phyloP scores from a whole-genome alignment of 1,140 invertebrate genomes.

The Sitophilus oryzae region DNA sequence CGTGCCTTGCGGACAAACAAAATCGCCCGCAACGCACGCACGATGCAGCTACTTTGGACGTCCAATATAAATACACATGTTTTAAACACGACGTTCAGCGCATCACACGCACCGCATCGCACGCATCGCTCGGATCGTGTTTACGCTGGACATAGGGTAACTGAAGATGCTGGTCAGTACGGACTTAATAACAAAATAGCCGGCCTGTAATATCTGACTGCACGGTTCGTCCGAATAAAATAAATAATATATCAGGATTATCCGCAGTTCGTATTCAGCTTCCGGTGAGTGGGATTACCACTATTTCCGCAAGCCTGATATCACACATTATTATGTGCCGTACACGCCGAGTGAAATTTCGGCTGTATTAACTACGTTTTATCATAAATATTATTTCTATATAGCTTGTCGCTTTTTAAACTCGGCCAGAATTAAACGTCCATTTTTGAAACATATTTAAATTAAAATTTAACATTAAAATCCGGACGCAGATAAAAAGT shows the following conservation, averaged over 20 bases:
- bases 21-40: too few species aligned
- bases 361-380: conserved; percentile 10
- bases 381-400: conserved; percentile 17
- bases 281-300: conserved; percentile 33
- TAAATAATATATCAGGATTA: conserved; percentile 30
- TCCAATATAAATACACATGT: too few species aligned
- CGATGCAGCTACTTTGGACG: too few species aligned
- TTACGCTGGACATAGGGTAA: too few species aligned
- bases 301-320: conserved; percentile 29
- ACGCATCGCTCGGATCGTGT: too few species aligned
- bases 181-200: too few species aligned
- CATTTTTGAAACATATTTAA: conserved; percentile 2
- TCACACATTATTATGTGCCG: conserved; percentile 21
- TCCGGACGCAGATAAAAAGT: conserved; percentile 18
- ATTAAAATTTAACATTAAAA: conserved; percentile 21
- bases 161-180: too few species aligned
- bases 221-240: conserved; percentile 12
- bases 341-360: conserved; percentile 11
- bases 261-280: conserved; percentile 29
- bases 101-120: too few species aligned
- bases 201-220: background rate
- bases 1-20: too few species aligned
- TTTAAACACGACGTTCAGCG: too few species aligned
- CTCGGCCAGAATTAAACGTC: background rate
- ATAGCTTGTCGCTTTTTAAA: conserved; percentile 5